Conservation (phyloP, 2,888 invertebrate genomes). For the Anagyrus pseudococci region DNA sequence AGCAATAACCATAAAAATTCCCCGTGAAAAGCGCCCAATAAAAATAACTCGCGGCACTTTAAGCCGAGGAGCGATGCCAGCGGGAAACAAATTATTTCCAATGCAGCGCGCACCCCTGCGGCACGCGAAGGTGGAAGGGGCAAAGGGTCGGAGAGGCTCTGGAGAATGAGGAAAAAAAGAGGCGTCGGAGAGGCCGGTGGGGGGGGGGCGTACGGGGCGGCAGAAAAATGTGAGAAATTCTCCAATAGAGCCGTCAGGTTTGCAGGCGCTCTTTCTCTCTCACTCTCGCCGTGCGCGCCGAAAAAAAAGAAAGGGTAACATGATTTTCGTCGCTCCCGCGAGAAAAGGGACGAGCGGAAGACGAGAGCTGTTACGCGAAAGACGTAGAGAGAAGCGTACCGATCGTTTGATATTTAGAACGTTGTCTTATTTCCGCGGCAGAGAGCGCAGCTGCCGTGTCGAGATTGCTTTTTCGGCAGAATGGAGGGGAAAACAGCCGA, state of each 20-base stretch:
- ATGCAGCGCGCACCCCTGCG: too few relatives aligned
- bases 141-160: too few relatives aligned
- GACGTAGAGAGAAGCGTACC: slow-evolving; percentile 11
- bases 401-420: slow-evolving; percentile 40
- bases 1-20: too few relatives aligned
- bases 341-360: slow-evolving; percentile 1
- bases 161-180: neutral
- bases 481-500: neutral
- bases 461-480: slow-evolving; percentile 39
- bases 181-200: neutral
- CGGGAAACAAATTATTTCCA: too few relatives aligned
- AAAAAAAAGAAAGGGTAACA: slow-evolving; percentile 16
- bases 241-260: slow-evolving; percentile 28
- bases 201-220: neutral
- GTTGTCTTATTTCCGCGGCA: slow-evolving; percentile 37
- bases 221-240: slow-evolving; percentile 28
- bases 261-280: slow-evolving; percentile 2
- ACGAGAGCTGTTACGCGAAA: neutral
- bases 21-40: neutral
- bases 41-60: neutral
- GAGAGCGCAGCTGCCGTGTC: slow-evolving; percentile 28
- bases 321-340: slow-evolving; percentile 27
- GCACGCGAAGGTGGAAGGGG: too few relatives aligned
- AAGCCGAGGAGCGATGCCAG: too few relatives aligned
- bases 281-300: neutral